A percentile compares a stretch with the other conserved stretches of the same genome.
Evolutionary conservation across 2,797 vertebrate species (phyloP).

Genomic region (Phoebastria nigripes): DNA sequence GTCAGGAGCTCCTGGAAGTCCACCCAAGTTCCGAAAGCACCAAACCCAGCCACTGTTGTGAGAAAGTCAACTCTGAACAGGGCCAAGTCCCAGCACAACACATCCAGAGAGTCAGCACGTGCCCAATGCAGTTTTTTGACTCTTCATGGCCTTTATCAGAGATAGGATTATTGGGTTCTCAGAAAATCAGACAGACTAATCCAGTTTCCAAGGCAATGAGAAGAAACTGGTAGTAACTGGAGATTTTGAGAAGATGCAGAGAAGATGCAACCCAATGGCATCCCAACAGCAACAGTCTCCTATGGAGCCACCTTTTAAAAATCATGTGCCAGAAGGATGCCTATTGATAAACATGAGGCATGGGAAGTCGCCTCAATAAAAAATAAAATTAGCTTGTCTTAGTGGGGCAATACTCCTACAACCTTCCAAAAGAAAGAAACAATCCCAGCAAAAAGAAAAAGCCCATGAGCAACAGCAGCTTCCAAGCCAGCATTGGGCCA

Average conservation of each 20-base stretch:
- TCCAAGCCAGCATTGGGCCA: not conserved
- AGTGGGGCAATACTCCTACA: not conserved
- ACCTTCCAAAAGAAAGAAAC: not conserved
- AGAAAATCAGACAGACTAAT: not conserved
- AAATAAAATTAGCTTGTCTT: not conserved
- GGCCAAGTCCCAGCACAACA: not conserved
- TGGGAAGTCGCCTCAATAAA: fast-evolving
- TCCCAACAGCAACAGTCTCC: not conserved
- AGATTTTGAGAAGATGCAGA: not conserved
- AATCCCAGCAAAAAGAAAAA: not conserved
- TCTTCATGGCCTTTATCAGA: not conserved
- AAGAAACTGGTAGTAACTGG: not conserved
- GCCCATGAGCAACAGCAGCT: not conserved
- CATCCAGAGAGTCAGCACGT: not conserved
- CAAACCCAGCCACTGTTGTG: not conserved
- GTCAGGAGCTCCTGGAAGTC: not conserved
- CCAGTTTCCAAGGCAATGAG: not conserved
- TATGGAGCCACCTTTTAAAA: not conserved
- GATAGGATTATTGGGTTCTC: not conserved
- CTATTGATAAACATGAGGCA: not conserved
- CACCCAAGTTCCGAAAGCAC: not conserved
- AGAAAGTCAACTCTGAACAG: not conserved
- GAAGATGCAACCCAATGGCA: not conserved
- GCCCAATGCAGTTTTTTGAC: not conserved
- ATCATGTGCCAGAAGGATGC: not conserved